Evolutionary conservation across 2,888 invertebrate genomes (phyloP).

Genomic region (Leuctra nigra): DNA sequence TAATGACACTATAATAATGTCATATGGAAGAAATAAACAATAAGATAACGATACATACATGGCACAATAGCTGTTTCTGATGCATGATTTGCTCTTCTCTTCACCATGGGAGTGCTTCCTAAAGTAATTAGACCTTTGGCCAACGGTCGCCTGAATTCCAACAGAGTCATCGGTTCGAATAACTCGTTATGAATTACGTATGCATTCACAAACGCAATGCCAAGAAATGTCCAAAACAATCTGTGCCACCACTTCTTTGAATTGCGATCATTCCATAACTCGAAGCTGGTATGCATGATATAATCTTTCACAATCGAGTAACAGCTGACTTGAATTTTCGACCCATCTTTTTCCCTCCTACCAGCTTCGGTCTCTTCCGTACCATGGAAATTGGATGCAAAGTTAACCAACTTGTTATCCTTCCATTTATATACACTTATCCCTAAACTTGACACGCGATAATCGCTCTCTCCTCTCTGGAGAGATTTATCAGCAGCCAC

Average conservation of each 20-base stretch:
- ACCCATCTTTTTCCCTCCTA: slow-evolving; percentile 16
- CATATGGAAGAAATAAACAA: no score
- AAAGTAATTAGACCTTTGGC: not conserved
- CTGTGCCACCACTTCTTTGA: slow-evolving; percentile 19
- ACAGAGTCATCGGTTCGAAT: not conserved
- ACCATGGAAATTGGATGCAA: slow-evolving; percentile 30
- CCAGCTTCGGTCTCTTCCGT: slow-evolving; percentile 15
- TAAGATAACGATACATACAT: no score
- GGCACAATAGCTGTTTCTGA: no score
- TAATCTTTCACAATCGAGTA: not conserved
- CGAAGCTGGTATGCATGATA: not conserved
- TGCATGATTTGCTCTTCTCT: no score
- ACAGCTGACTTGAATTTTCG: not conserved
- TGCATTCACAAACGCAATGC: slow-evolving; percentile 13
- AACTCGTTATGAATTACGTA: not conserved
- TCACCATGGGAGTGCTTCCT: no score
- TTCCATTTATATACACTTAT: slow-evolving; percentile 27
- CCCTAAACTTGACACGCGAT: slow-evolving; percentile 18
- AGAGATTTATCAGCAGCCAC: slow-evolving; percentile 11
- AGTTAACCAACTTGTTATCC: slow-evolving; percentile 26
- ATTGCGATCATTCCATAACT: slow-evolving; percentile 1
- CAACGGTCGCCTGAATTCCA: not conserved
- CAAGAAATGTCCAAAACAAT: slow-evolving; percentile 13
- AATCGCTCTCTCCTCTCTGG: slow-evolving; percentile 15
- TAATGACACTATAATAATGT: no score